Evolutionary conservation across 2,113 vertebrate species (phyloP).

Genomic region (Calonectris borealis): DNA sequence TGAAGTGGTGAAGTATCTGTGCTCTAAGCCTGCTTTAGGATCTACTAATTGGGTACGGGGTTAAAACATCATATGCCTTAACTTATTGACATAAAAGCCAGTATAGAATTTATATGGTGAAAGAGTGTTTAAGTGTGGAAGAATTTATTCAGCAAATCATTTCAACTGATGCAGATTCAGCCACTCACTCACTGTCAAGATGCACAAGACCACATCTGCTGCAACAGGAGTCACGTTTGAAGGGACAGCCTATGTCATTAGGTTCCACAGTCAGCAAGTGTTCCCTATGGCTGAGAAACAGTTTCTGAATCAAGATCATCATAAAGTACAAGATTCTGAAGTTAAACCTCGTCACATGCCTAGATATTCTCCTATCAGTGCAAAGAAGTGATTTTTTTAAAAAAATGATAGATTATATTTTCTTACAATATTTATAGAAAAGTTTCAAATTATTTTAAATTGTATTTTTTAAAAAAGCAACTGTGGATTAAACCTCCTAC

Average conservation of each 20-base stretch:
- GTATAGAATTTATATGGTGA: background rate
- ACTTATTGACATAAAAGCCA: background rate
- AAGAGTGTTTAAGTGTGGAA: background rate
- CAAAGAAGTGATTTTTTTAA: background rate
- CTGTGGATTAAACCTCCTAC: background rate
- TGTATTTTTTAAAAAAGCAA: background rate
- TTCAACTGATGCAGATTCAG: background rate
- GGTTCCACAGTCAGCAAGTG: background rate
- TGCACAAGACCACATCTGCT: background rate
- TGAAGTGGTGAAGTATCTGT: slow-evolving; percentile 30
- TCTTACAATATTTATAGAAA: background rate
- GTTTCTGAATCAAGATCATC: background rate
- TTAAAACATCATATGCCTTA: background rate
- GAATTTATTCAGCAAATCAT: background rate
- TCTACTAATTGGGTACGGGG: background rate
- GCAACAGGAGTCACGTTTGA: background rate
- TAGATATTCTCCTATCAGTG: background rate
- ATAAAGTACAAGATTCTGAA: background rate
- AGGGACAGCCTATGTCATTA: background rate
- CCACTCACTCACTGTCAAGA: background rate
- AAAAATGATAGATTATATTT: background rate
- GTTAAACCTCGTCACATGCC: background rate
- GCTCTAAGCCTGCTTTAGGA: slow-evolving; percentile 20
- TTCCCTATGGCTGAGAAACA: background rate
- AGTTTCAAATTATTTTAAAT: background rate